Percentiles rank a stretch among this genome's conserved stretches.
These are phyloP conservation scores for Dipodomys stephensi DNA, from an alignment of 2,113 vertebrate species.

Conservation along the genomic window DNA sequence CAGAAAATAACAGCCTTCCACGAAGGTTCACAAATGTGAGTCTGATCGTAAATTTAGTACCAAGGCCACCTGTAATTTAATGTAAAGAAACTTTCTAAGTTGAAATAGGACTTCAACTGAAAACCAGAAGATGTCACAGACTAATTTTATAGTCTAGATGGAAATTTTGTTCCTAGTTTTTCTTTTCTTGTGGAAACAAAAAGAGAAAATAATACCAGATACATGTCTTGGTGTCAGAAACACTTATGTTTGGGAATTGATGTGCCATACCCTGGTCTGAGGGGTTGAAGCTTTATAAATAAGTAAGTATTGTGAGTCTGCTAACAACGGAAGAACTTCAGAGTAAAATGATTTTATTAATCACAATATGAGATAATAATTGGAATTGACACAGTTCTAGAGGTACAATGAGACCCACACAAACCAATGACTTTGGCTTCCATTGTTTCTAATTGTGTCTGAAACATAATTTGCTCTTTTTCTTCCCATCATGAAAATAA, in stretches of 20 bases:
- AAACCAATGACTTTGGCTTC: neutral
- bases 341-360: neutral
- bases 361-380: neutral
- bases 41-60: slow-evolving; percentile 40
- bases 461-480: neutral
- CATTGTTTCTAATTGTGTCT: neutral
- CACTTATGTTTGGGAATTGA: neutral
- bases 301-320: neutral
- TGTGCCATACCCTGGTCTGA: neutral
- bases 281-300: neutral
- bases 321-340: neutral
- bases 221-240: neutral
- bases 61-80: slow-evolving; percentile 38
- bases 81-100: slow-evolving; percentile 38
- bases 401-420: neutral
- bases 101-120: neutral
- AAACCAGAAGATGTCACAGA: neutral
- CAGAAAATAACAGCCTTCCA: slow-evolving; percentile 61
- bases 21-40: slow-evolving; percentile 4
- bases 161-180: slow-evolving; percentile 16
- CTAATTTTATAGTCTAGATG: slow-evolving; percentile 35
- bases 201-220: neutral
- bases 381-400: neutral
- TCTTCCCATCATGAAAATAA: neutral
- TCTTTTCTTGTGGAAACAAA: neutral